Conservation (phyloP, 2,113 vertebrate species). For the Pteropus alecto region DNA sequence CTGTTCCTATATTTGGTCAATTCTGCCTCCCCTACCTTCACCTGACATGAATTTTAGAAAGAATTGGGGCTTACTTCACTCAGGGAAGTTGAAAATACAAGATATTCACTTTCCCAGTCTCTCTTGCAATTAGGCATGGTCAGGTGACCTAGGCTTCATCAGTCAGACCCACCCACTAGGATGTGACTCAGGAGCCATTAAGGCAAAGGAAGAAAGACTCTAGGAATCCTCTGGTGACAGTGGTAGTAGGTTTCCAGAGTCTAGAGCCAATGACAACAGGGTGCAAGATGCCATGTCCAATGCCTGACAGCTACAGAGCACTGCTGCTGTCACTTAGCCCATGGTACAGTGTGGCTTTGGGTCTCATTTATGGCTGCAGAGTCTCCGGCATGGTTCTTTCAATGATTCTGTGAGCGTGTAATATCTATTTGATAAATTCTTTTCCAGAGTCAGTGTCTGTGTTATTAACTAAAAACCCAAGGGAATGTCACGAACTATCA, state of each 20-base stretch:
- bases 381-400: background rate
- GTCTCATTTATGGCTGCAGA: background rate
- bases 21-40: background rate
- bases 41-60: background rate
- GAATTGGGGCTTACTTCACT: background rate
- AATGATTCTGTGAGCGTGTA: background rate
- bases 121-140: background rate
- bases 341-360: background rate
- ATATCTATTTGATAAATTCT: background rate
- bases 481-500: background rate
- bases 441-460: background rate
- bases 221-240: background rate
- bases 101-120: background rate
- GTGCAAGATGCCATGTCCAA: too few relatives aligned
- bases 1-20: background rate
- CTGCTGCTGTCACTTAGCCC: background rate
- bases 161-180: background rate
- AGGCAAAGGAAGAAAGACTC: background rate
- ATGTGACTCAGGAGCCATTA: background rate
- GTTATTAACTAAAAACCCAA: background rate
- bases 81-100: background rate
- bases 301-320: background rate
- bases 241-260: background rate
- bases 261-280: background rate
- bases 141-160: background rate